A percentile compares a stretch with the other conserved stretches of the same genome.
Evolutionary conservation across 1,140 invertebrate species (phyloP).

Genomic region (Musca vetustissima): DNA sequence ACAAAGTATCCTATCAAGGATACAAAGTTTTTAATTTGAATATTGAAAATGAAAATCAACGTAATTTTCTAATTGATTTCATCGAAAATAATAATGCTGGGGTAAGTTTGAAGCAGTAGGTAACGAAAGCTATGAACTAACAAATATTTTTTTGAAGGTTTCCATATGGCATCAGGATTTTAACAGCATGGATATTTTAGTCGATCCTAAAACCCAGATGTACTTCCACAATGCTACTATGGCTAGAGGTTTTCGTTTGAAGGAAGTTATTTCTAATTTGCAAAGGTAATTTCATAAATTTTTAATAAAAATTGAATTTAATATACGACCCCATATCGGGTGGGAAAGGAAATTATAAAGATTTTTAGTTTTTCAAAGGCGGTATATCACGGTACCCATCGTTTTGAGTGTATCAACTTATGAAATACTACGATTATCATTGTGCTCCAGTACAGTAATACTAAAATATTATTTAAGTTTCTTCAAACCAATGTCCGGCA

Average conservation of each 20-base stretch:
- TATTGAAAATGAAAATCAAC: neutral
- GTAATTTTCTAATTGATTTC: neutral
- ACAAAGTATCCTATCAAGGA: neutral
- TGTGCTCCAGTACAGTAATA: no score
- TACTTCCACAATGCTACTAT: neutral
- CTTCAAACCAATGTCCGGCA: no score
- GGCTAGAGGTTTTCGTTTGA: neutral
- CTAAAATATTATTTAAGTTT: no score
- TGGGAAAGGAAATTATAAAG: no score
- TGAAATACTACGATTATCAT: no score
- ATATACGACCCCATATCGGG: no score
- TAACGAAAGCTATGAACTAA: neutral
- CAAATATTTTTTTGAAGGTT: neutral
- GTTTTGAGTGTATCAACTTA: no score
- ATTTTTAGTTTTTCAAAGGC: no score
- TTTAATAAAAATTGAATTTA: no score
- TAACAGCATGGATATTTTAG: neutral
- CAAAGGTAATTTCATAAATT: slow-evolving; percentile 10
- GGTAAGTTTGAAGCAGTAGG: no score
- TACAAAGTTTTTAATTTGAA: slow-evolving; percentile 2
- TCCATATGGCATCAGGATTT: slow-evolving; percentile 3
- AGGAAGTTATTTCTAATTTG: neutral
- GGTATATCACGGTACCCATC: no score
- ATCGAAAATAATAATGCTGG: no score
- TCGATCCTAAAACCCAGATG: neutral